A percentile compares a stretch with the other conserved stretches of the same genome.
Evolutionary conservation across 2,113 vertebrate genomes (phyloP).

Genomic region (Dicaeum eximium): DNA sequence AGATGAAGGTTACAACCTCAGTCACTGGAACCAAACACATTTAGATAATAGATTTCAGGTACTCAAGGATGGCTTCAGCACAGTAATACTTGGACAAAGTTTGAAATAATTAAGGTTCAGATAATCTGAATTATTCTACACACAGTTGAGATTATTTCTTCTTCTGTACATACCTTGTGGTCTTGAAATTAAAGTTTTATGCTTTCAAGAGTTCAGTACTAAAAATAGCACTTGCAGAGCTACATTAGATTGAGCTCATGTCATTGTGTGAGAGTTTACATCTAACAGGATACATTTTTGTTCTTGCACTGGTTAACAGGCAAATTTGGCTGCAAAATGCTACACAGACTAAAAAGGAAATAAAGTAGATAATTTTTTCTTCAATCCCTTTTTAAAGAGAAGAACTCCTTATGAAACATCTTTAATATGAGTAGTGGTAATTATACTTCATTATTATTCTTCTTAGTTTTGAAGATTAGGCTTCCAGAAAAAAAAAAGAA

Average conservation of each 20-base stretch:
- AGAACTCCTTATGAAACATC: neutral
- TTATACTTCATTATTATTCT: neutral
- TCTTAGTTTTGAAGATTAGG: neutral
- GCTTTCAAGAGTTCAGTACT: neutral
- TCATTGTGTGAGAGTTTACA: rapidly evolving
- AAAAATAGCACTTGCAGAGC: neutral
- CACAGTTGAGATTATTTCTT: neutral
- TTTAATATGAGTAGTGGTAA: neutral
- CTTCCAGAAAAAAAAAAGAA: rapidly evolving
- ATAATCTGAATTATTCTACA: neutral
- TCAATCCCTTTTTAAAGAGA: neutral
- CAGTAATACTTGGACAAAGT: neutral
- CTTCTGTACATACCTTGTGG: neutral
- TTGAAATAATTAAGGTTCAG: neutral
- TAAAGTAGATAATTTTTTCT: neutral
- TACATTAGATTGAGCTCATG: neutral
- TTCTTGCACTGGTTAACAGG: neutral
- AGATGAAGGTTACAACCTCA: neutral
- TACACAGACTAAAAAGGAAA: neutral
- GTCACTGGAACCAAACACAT: neutral
- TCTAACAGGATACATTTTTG: neutral
- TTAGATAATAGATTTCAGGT: neutral
- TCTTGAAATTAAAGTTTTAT: neutral
- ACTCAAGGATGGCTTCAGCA: neutral
- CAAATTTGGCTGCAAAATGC: neutral